These are phyloP conservation scores for Callipepla californica DNA, from an alignment of 2,113 vertebrate species.

Conservation along the genomic window DNA sequence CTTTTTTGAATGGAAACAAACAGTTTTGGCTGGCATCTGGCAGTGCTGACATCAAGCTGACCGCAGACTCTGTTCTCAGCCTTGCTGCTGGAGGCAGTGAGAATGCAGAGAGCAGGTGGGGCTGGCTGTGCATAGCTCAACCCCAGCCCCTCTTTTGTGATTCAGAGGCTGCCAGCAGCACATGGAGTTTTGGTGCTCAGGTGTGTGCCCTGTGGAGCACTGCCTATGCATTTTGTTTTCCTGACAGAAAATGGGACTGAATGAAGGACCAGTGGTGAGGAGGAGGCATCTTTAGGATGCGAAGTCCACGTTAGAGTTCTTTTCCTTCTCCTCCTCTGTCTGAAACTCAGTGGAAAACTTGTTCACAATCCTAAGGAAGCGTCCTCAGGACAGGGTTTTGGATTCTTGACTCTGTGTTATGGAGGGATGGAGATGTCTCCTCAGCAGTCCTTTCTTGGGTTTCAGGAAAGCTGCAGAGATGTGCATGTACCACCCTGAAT, in stretches of 20 bases:
- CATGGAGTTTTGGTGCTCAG: background rate
- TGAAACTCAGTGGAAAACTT: background rate
- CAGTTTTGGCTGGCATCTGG: background rate
- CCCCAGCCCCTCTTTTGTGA: background rate
- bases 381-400: background rate
- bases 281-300: background rate
- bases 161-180: background rate
- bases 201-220: rapidly evolving
- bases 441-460: background rate
- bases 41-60: background rate
- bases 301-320: background rate
- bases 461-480: background rate
- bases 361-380: background rate
- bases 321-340: background rate
- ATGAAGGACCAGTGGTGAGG: background rate
- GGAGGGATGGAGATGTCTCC: background rate
- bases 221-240: background rate
- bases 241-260: background rate
- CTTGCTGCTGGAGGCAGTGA: background rate
- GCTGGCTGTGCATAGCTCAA: background rate
- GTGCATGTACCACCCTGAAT: background rate
- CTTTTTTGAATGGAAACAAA: background rate
- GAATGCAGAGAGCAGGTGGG: background rate
- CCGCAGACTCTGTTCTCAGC: background rate
- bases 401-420: background rate